phyloP scores from a whole-genome alignment of 2,888 invertebrate genomes.

The Quadroppia sp. region DNA sequence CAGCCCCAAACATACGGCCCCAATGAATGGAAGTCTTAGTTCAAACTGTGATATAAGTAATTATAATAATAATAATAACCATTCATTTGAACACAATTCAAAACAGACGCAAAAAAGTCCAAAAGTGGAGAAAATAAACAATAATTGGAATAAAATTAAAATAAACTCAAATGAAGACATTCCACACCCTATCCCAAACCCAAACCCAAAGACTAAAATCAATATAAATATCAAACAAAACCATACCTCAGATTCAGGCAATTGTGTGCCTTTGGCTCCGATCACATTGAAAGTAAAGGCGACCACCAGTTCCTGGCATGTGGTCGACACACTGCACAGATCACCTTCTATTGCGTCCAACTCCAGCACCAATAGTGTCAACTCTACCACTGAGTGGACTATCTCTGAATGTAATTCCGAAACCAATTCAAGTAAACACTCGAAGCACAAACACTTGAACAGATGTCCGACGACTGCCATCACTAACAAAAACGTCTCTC shows the following conservation, averaged over 20 bases:
- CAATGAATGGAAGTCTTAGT: conserved; percentile 3
- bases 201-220: background rate
- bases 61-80: background rate
- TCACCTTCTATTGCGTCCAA: conserved; percentile 52
- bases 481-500: background rate
- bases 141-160: background rate
- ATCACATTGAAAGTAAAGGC: conserved; percentile 39
- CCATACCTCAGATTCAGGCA: background rate
- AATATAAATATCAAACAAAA: background rate
- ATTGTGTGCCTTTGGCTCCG: conserved; percentile 21
- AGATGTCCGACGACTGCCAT: background rate
- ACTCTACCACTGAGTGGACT: conserved; percentile 52
- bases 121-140: conserved; percentile 1
- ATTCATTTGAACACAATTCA: background rate
- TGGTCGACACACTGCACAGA: conserved; percentile 50
- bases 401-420: conserved; percentile 8
- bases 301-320: conserved; percentile 51
- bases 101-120: background rate
- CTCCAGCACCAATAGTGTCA: conserved; percentile 51
- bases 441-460: background rate
- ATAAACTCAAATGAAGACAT: background rate
- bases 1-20: background rate
- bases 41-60: conserved; percentile 8
- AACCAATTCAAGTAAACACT: background rate
- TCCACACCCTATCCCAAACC: background rate